Percentiles rank a stretch among this genome's conserved stretches.
Conservation (phyloP, 2,888 invertebrate species). For the Drosophila demipolita region DNA sequence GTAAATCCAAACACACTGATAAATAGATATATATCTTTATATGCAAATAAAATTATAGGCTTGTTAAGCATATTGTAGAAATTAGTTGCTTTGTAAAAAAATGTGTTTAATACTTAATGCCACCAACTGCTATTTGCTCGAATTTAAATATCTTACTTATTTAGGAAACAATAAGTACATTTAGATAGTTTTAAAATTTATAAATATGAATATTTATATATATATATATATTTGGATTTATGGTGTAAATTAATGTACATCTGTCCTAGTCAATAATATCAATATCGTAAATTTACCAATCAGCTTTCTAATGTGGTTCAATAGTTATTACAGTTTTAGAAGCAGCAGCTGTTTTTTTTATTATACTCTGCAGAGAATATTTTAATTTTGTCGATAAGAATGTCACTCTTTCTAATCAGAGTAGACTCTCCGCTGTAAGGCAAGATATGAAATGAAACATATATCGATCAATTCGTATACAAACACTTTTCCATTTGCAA, state of each 20-base stretch:
- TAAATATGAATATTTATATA: too few species aligned
- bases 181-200: too few species aligned
- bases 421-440: neutral
- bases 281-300: conserved; percentile 41
- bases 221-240: neutral
- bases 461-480: neutral
- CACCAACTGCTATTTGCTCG: neutral
- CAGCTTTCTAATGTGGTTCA: conserved; percentile 47
- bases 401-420: neutral
- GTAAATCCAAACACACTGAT: neutral
- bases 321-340: conserved; percentile 6
- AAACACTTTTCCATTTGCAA: neutral
- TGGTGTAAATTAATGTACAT: neutral
- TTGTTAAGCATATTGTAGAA: neutral
- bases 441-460: neutral
- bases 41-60: neutral
- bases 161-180: too few species aligned
- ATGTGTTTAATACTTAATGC: neutral
- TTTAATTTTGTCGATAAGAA: neutral
- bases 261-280: conserved; percentile 2
- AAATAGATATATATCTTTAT: neutral
- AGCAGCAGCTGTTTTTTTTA: conserved; percentile 36
- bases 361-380: neutral
- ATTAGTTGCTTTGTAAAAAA: neutral
- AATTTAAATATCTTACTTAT: neutral